Conservation (phyloP, 2,888 invertebrate genomes). For the Chironomus tentans region DNA sequence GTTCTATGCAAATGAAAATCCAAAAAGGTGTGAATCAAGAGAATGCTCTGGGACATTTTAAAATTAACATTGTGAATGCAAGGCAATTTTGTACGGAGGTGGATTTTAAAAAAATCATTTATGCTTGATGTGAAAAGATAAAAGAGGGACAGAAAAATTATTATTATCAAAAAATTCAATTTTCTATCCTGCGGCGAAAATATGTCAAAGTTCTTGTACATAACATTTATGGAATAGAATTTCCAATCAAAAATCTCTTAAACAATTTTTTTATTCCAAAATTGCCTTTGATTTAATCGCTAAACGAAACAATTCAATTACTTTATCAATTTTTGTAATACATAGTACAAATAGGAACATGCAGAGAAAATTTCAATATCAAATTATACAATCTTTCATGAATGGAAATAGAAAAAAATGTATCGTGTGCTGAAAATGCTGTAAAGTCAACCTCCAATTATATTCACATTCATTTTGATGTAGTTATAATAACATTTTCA, state of each 20-base stretch:
- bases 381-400: conserved; percentile 1
- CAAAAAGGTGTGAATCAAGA: conserved; percentile 3
- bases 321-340: conserved; percentile 13
- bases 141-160: not conserved
- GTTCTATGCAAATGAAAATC: not conserved
- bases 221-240: conserved; percentile 8
- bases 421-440: not conserved
- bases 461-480: not conserved
- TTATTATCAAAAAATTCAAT: conserved; percentile 15
- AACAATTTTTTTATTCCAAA: not conserved
- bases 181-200: conserved; percentile 26
- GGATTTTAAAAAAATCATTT: not conserved
- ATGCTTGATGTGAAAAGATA: not conserved
- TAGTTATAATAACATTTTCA: not conserved
- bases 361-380: conserved; percentile 7
- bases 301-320: conserved; percentile 25
- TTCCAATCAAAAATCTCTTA: not conserved
- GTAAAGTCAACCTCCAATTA: conserved; percentile 23
- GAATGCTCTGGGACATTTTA: not conserved
- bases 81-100: not conserved
- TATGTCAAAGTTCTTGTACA: conserved; percentile 1
- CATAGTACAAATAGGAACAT: not conserved
- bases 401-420: not conserved
- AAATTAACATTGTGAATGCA: not conserved
- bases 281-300: conserved; percentile 25